Evolutionary conservation across 2,888 invertebrate genomes (phyloP).

Genomic region (Chalcosyrphus nemorum): DNA sequence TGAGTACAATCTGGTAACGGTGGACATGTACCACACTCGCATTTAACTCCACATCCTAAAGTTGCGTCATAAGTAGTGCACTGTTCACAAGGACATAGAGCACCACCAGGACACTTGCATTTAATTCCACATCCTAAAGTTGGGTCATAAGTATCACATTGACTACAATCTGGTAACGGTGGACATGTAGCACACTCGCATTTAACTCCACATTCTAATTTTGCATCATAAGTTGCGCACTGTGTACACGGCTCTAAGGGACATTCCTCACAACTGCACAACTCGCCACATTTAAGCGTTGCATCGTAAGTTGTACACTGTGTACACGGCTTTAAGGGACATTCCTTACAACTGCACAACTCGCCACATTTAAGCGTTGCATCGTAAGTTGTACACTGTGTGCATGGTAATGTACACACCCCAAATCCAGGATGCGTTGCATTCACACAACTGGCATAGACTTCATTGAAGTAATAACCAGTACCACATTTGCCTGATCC

Average conservation of each 20-base stretch:
- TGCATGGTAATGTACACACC: neutral
- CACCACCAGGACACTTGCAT: neutral
- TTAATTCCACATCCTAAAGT: neutral
- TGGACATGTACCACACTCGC: no score
- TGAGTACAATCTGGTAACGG: no score
- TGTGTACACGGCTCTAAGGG: neutral
- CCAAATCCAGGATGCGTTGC: conserved; percentile 51
- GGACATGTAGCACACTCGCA: no score
- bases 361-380: neutral
- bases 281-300: neutral
- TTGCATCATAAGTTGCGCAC: neutral
- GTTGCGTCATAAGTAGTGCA: no score
- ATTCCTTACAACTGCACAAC: neutral
- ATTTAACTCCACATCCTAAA: no score
- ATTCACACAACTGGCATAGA: conserved; percentile 61
- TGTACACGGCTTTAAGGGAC: neutral
- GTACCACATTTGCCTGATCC: conserved; percentile 64
- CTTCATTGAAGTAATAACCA: conserved; percentile 74
- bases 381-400: neutral
- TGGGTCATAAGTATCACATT: neutral
- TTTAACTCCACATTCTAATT: neutral
- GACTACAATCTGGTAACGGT: neutral
- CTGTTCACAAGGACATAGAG: no score
- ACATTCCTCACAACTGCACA: no score
- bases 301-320: neutral